Conservation (phyloP, 2,797 vertebrate species). For the Acestrorhynchus altus region DNA sequence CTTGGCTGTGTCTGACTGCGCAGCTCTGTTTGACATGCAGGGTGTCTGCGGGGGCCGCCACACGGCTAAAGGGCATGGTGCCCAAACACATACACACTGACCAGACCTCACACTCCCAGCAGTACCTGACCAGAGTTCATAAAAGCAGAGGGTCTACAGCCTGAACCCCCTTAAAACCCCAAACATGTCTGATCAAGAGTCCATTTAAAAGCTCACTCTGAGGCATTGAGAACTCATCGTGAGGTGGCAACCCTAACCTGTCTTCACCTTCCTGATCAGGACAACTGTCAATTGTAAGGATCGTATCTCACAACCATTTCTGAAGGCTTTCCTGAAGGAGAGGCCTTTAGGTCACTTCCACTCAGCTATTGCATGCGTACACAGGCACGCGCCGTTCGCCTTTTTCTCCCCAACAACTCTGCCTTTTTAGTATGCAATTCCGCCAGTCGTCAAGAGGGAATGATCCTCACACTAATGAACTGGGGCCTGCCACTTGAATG, state of each 20-base stretch:
- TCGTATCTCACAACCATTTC: not conserved
- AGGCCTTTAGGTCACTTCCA: constrained; percentile 36
- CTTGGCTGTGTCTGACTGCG: constrained; percentile 76
- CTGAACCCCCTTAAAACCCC: not conserved
- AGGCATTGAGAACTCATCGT: constrained; percentile 21
- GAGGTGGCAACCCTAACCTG: not conserved
- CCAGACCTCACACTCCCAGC: constrained; percentile 59
- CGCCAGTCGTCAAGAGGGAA: constrained; percentile 85
- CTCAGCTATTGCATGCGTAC: constrained; percentile 26
- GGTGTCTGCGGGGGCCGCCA: constrained; percentile 77
- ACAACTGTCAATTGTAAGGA: constrained; percentile 35
- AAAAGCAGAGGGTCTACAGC: constrained; percentile 44
- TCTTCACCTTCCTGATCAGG: constrained; percentile 12
- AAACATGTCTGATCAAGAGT: not conserved
- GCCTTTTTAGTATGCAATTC: constrained; percentile 87
- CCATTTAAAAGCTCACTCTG: constrained; percentile 3
- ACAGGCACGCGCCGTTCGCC: constrained; percentile 55
- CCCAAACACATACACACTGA: constrained; percentile 67
- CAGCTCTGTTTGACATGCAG: constrained; percentile 84
- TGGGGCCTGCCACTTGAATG: constrained; percentile 85
- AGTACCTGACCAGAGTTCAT: constrained; percentile 51
- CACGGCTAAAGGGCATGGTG: constrained; percentile 83
- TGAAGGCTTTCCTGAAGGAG: constrained; percentile 40
- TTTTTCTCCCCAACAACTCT: constrained; percentile 85
- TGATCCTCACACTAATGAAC: constrained; percentile 89